Evolutionary conservation across 2,888 invertebrate genomes (phyloP).

Genomic region (Danaus chrysippus): DNA sequence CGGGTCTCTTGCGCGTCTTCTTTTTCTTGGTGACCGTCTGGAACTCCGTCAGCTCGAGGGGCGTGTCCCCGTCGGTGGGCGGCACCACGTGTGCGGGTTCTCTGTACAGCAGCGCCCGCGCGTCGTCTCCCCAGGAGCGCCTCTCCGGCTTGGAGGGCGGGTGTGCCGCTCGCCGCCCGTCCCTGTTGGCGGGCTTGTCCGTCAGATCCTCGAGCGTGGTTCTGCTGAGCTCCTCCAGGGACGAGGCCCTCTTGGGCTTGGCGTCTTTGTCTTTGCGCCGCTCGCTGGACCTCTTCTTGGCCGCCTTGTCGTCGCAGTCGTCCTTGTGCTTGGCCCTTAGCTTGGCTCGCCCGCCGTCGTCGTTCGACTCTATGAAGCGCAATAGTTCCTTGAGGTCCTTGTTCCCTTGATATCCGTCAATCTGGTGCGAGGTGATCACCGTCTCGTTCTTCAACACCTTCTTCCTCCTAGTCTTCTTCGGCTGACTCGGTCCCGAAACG

Average conservation of each 20-base stretch:
- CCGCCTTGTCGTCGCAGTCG: conserved; percentile 65
- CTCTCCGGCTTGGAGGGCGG: conserved; percentile 67
- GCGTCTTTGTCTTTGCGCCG: conserved; percentile 64
- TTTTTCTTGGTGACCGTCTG: conserved; percentile 91
- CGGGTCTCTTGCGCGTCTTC: conserved; percentile 85
- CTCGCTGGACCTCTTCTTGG: conserved; percentile 75
- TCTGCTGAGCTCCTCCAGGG: conserved; percentile 89
- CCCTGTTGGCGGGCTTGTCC: conserved; percentile 62
- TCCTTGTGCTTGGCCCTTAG: conserved; percentile 64
- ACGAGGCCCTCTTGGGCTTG: conserved; percentile 84
- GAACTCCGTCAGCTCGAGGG: conserved; percentile 84
- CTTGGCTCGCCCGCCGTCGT: conserved; percentile 59
- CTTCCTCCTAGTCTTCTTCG: conserved; percentile 79
- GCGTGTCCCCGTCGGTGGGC: conserved; percentile 45
- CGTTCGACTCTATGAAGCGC: conserved; percentile 86
- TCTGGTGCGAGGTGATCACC: conserved; percentile 79
- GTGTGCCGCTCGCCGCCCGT: conserved; percentile 65
- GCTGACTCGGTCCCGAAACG: conserved; percentile 68
- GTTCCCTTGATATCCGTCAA: conserved; percentile 88
- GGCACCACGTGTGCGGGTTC: conserved; percentile 30
- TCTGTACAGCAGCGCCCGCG: conserved; percentile 62
- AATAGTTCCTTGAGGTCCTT: conserved; percentile 88
- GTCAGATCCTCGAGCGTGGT: conserved; percentile 86
- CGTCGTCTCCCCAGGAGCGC: conserved; percentile 84
- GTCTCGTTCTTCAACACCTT: conserved; percentile 80